These are phyloP conservation scores for Enteromius anoplus DNA, from an alignment of 2,797 vertebrate genomes.

Conservation along the genomic window DNA sequence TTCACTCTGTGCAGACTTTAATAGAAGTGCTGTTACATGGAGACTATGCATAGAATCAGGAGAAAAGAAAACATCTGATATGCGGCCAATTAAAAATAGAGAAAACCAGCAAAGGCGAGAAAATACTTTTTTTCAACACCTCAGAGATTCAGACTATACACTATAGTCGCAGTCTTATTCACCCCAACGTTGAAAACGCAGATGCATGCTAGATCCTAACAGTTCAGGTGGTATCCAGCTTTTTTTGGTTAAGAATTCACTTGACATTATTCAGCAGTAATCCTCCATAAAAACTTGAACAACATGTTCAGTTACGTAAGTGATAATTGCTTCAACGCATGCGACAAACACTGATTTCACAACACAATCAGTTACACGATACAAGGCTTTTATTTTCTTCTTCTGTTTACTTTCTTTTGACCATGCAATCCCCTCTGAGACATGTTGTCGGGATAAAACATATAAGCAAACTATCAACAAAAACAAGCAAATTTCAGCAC, in stretches of 20 bases:
- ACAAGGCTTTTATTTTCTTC: neutral
- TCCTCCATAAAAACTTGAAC: neutral
- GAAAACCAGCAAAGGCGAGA: slow-evolving; percentile 40
- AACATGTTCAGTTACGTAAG: neutral
- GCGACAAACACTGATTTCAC: slow-evolving; percentile 28
- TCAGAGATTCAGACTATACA: neutral
- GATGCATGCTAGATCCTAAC: neutral
- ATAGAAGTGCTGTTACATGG: slow-evolving; percentile 64
- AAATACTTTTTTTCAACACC: slow-evolving; percentile 6
- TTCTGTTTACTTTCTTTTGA: slow-evolving; percentile 29
- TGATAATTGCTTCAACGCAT: slow-evolving; percentile 35
- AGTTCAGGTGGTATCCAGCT: neutral
- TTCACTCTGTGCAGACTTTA: slow-evolving; percentile 52
- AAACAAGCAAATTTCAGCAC: slow-evolving; percentile 7
- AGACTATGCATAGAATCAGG: slow-evolving; percentile 61
- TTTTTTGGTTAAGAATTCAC: neutral
- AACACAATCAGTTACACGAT: slow-evolving; percentile 28
- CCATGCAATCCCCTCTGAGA: neutral
- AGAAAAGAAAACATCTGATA: slow-evolving; percentile 65
- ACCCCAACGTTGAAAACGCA: neutral
- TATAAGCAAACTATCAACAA: slow-evolving; percentile 8
- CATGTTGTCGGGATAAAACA: neutral
- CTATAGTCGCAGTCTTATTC: neutral
- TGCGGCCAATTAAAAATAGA: slow-evolving; percentile 66
- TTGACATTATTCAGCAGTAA: slow-evolving; percentile 5